Conservation (phyloP, 92 coral and sea anemone genomes). For the Phenganax stokvisi region DNA sequence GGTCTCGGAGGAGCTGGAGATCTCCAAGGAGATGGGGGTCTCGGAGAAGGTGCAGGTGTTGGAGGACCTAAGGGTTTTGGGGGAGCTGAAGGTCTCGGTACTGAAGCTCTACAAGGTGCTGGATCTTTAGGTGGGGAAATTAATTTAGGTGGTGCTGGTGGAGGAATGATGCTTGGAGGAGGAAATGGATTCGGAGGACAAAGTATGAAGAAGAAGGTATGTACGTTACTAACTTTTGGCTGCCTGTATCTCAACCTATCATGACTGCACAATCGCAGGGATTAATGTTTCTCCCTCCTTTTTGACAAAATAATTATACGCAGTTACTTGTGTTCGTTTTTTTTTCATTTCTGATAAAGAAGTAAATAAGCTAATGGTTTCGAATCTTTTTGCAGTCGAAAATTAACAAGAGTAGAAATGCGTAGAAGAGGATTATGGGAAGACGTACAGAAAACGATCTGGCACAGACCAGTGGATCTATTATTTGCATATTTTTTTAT, state of each 20-base stretch:
- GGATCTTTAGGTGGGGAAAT: not conserved
- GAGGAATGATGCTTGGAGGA: constrained; percentile 33
- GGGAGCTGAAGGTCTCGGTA: not conserved
- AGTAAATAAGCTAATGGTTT: too few species aligned
- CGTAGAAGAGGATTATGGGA: not conserved
- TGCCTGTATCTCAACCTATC: too few species aligned
- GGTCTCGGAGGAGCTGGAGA: constrained; percentile 3
- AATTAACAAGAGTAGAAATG: not conserved
- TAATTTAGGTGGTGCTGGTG: constrained; percentile 5
- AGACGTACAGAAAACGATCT: not conserved
- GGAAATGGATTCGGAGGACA: constrained; percentile 5
- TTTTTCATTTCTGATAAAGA: too few species aligned
- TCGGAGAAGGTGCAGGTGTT: not conserved
- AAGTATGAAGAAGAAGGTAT: constrained; percentile 36
- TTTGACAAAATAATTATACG: too few species aligned
- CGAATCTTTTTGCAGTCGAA: not conserved
- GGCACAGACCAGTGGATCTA: too few species aligned
- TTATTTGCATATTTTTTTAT: too few species aligned
- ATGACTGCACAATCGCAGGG: not conserved
- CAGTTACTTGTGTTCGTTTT: too few species aligned
- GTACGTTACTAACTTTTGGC: not conserved
- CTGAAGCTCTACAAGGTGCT: not conserved
- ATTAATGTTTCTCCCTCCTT: not conserved
- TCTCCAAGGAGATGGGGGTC: not conserved
- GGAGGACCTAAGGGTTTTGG: not conserved